These are phyloP conservation scores for Drosophila bocqueti DNA, from an alignment of 1,140 invertebrate species.

Conservation along the genomic window DNA sequence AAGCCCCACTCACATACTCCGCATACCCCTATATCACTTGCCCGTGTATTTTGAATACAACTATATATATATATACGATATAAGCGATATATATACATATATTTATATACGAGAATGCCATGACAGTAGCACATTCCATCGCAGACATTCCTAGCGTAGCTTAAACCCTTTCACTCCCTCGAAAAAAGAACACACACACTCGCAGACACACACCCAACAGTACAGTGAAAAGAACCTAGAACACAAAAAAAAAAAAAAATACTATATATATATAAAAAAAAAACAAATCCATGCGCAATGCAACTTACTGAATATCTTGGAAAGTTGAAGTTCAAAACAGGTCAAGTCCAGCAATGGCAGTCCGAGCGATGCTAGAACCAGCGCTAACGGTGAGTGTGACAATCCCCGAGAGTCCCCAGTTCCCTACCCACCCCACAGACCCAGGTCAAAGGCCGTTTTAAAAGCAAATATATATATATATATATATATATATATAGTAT, in stretches of 20 bases:
- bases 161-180: constrained; percentile 21
- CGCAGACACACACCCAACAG: background rate
- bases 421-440: background rate
- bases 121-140: constrained; percentile 49
- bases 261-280: background rate
- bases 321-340: constrained; percentile 54
- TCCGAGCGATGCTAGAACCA: constrained; percentile 35
- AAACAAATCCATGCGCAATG: constrained; percentile 14
- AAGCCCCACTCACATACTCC: constrained; percentile 9
- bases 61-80: background rate
- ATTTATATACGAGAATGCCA: constrained; percentile 11
- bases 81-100: background rate
- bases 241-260: background rate
- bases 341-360: constrained; percentile 48
- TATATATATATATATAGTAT: constrained; percentile 5
- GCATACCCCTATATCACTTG: constrained; percentile 16
- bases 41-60: constrained; percentile 13
- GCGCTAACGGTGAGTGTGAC: constrained; percentile 39
- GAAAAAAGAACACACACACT: constrained; percentile 1
- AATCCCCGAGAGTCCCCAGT: constrained; percentile 8
- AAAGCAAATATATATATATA: background rate
- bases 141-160: constrained; percentile 46
- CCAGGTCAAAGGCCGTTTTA: background rate
- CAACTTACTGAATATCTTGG: constrained; percentile 47
- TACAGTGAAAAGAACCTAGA: background rate